phyloP scores from a whole-genome alignment of 2,113 vertebrate genomes.

The mouse (Mus musculus) region DNA sequence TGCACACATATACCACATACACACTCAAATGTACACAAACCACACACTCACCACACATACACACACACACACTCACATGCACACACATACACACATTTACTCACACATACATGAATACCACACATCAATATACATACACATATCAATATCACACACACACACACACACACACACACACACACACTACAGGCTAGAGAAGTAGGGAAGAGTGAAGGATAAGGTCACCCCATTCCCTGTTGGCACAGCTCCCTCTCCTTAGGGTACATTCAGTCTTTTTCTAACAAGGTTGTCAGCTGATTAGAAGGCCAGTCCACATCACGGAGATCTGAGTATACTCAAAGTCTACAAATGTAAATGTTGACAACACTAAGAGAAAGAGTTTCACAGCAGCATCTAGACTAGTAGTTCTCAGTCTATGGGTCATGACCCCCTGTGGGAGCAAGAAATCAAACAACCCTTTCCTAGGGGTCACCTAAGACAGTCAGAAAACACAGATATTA shows the following conservation, averaged over 20 bases:
- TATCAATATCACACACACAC: no score
- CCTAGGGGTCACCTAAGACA: not conserved
- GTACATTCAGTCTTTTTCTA: not conserved
- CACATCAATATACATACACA: not conserved
- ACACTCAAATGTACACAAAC: not conserved
- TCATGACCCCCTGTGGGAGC: not conserved
- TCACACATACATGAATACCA: no score
- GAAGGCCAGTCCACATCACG: not conserved
- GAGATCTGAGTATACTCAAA: not conserved
- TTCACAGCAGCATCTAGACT: not conserved
- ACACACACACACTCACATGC: not conserved
- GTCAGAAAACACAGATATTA: not conserved
- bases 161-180: not conserved
- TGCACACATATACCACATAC: rapidly evolving
- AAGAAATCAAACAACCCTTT: not conserved
- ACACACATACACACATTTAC: not conserved
- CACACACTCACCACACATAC: not conserved
- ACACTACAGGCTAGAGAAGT: not conserved
- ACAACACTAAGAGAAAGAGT: not conserved
- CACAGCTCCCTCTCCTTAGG: not conserved
- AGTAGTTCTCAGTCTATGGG: not conserved
- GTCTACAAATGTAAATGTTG: not conserved
- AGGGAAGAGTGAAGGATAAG: not conserved
- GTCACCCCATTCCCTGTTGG: not conserved
- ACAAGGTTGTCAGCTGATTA: not conserved